Base-by-base conservation (phyloP, 2,888 invertebrate species). In the Leucania comma region DNA sequence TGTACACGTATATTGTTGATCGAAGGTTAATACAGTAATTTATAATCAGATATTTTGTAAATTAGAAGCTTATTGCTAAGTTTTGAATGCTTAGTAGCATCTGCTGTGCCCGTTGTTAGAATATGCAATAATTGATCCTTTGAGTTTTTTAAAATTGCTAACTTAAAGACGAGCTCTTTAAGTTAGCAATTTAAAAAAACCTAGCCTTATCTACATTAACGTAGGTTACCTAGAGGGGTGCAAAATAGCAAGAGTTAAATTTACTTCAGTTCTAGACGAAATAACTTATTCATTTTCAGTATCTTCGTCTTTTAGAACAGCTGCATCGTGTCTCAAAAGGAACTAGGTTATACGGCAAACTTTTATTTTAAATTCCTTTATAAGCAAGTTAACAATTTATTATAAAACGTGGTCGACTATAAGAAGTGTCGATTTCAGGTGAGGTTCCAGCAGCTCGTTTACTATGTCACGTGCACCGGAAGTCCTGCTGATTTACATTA, bases 31-130 rank as follows among this genome's bases (percentile, higher is more conserved):
- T 14, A 38, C 38, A 38, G 42, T 42, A 14, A 42, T 42, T 42
- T 42, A 5, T 42, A 4, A 38, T 38, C 38, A 14, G 42, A 42
- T 42, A 42, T 17, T 42, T 42, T 42, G 17, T 42, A 42, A 42
- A 42, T 17, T 42, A 42, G 42, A 17, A 17, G 17, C 42, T 3
- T 42, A 17, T 42, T 42, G 5, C 17, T 42, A 17, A 57, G 54
- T 51, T 61, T 46, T 76, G 17, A 69, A 76, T 69, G 77, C 61
- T 74, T 61, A 70, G 69, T 62, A 69, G 61, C 38, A 46, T 26
- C 35, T 32, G 50, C n/a, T 68, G 38, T 38, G 51, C 57, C 29
- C 59, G 54, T 75, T 68, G 65, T 51, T 53, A 60, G 20, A 32
- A 24, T 20, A 54, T 60, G 26, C 56, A 6, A 50, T 56, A 5